A percentile compares a stretch with the other conserved stretches of the same genome.
Evolutionary conservation across 1,140 invertebrate genomes (phyloP).

Genomic region (Leptopilina clavipes): DNA sequence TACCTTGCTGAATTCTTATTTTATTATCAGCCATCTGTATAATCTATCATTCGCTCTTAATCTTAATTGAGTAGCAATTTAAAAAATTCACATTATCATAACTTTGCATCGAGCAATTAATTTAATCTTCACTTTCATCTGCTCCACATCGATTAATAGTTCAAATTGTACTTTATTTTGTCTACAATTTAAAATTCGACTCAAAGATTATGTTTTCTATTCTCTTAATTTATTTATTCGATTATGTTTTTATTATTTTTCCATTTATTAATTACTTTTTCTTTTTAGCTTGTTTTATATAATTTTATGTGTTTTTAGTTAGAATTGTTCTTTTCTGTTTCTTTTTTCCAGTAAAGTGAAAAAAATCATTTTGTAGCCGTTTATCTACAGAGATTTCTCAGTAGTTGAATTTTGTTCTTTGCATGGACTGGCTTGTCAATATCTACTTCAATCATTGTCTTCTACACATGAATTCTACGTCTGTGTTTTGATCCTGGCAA

Average conservation of each 20-base stretch:
- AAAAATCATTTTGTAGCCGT: slow-evolving; percentile 43
- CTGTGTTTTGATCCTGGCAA: slow-evolving; percentile 47
- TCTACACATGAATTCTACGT: slow-evolving; percentile 52
- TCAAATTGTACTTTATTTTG: neutral
- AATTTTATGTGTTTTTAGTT: slow-evolving; percentile 54
- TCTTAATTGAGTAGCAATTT: neutral
- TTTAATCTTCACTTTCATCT: slow-evolving; percentile 14
- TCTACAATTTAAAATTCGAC: neutral
- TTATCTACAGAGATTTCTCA: slow-evolving; percentile 47
- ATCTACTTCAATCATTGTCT: slow-evolving; percentile 46
- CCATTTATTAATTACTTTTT: slow-evolving; percentile 32
- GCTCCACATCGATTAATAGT: neutral
- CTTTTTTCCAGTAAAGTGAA: slow-evolving; percentile 65
- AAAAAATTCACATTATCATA: neutral
- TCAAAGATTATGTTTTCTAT: neutral
- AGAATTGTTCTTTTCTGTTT: slow-evolving; percentile 52
- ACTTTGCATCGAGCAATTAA: slow-evolving; percentile 22
- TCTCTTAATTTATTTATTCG: neutral
- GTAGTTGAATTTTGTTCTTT: slow-evolving; percentile 59
- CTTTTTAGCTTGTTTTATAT: slow-evolving; percentile 3
- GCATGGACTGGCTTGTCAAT: slow-evolving; percentile 69
- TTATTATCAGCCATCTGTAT: neutral
- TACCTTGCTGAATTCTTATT: neutral
- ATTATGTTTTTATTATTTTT: neutral
- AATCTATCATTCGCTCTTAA: slow-evolving; percentile 4